These are phyloP conservation scores for Melanaphis sacchari DNA, from an alignment of 1,140 invertebrate species.

Conservation along the genomic window DNA sequence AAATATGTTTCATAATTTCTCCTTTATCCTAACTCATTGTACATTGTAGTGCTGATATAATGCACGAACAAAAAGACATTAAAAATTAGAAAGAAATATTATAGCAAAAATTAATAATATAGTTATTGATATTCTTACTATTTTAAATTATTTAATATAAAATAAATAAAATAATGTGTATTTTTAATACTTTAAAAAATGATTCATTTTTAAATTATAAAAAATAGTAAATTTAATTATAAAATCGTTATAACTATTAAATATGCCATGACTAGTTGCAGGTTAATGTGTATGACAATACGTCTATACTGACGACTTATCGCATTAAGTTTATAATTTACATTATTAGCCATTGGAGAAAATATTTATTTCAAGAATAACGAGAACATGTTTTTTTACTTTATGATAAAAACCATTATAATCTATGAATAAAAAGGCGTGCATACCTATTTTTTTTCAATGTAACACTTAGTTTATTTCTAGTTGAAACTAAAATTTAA, in stretches of 20 bases:
- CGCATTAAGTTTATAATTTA: too few species aligned
- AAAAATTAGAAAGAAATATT: not conserved
- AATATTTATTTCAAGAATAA: too few species aligned
- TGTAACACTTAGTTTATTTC: too few species aligned
- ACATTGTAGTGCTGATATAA: not conserved
- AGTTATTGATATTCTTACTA: not conserved
- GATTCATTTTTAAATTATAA: not conserved
- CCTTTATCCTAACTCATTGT: not conserved
- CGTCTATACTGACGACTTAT: not conserved
- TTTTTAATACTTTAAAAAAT: not conserved
- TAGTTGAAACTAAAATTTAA: too few species aligned
- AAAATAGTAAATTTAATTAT: not conserved
- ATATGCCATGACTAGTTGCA: not conserved
- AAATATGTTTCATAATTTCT: not conserved
- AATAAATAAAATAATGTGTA: not conserved
- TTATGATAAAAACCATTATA: too few species aligned
- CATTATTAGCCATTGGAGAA: not conserved
- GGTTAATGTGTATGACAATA: not conserved
- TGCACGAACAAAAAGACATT: not conserved
- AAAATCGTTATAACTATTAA: not conserved
- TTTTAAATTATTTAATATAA: not conserved
- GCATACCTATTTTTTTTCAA: too few species aligned
- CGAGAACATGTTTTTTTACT: too few species aligned
- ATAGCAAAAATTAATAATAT: not conserved
- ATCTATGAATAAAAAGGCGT: too few species aligned